Base-by-base conservation (phyloP, 2,113 vertebrate species). In the Epinephelus lanceolatus region DNA sequence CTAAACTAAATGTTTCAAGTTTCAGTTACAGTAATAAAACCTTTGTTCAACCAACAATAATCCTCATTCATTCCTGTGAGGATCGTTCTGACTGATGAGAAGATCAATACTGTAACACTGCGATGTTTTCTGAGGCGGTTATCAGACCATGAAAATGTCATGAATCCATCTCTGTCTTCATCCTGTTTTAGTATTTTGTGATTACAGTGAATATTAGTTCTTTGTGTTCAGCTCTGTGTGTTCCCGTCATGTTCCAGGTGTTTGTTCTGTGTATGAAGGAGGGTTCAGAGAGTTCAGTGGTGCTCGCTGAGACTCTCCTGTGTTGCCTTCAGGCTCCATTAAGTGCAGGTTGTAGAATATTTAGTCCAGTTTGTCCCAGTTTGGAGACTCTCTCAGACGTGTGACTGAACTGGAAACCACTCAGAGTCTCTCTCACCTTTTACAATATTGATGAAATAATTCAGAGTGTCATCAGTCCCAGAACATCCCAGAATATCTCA, bases 391-490 rank as follows among this genome's bases (percentile, higher is more conserved):
- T 49, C 12, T 23, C n/a, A 33, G 42, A 45, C 7, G 17, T 37
- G 68, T 13, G n/a, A 21, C 19, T 60, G 71, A 51, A 77, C 51
- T 57, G 76, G 68, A 65, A 80, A 56, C 59, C 77, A 63, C 78
- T 65, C 56, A 70, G 25, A 57, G 51, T 52, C 68, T 77, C 27
- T 63, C 27, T 75, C 33, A 74, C 25, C 5, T 60, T 61, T 71
- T 65, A 67, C 69, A 85, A 81, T 78, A 85, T 81, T 85, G 52
- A 88, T 85, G 70, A 62, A 49, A 75, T 27, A 18, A 56, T 62
- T 18, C 47, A 45, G 21, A 76, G 67, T 55, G 61, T 69, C 52
- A 53, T 85, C 52, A 45, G 71, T n/a, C 49, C 77, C 72, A 75
- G 57, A 74, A 45, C 45, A 55, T 40, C 72, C 69, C 59, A 59